Evolutionary conservation across 2,888 invertebrate genomes (phyloP), one percentile per base, ranked within the genome.

Genomic region (Flexamia atlantica): DNA sequence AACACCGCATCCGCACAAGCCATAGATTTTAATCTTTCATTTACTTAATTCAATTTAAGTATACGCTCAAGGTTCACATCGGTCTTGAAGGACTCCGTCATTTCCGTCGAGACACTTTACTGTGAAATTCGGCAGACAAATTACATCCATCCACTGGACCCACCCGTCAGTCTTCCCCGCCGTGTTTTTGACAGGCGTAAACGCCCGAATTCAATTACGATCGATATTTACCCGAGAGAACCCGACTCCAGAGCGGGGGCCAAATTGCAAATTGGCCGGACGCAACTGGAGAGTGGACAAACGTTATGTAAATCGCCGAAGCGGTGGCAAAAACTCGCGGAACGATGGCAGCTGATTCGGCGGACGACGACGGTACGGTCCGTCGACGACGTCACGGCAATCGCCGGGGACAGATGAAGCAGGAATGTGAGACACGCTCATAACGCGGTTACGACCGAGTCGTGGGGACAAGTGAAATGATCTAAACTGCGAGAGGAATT

Each of bases 181-280:
- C n/a, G n/a, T n/a, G n/a, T 12, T 7, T 17, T 2, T 46, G 46
- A 46, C 46, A 46, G 53, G 53, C 23, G 53, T 53, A 10, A 20
- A 3, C 4, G 20, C 23, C 23, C 3, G 20, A 17, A 53, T 53
- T 23, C 20, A 20, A 53, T 53, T 53, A 3, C 7, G 3, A 7
- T 4, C 20, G 10, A 23, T 12, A 53, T 53, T 3, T 53, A 53
- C 14, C 23, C 14, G 20, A 53, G 20, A 53, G 20, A 53, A 53
- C 12, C 12, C 7, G 2, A 53, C 17, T 17, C 14, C 57, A 57
- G 7, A 25, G 57, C 57, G 57, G 1, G 25, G 64, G 30, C 64
- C 17, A 28, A 64, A 64, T 64, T 64, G 64, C 17, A 64, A 64
- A 64, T 28, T 64, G 64, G 28, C 53, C 53, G 20, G 23, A 46